A percentile compares a stretch with the other conserved stretches of the same genome.
Conservation (phyloP, 2,113 vertebrate genomes). For the Toxostoma redivivum region DNA sequence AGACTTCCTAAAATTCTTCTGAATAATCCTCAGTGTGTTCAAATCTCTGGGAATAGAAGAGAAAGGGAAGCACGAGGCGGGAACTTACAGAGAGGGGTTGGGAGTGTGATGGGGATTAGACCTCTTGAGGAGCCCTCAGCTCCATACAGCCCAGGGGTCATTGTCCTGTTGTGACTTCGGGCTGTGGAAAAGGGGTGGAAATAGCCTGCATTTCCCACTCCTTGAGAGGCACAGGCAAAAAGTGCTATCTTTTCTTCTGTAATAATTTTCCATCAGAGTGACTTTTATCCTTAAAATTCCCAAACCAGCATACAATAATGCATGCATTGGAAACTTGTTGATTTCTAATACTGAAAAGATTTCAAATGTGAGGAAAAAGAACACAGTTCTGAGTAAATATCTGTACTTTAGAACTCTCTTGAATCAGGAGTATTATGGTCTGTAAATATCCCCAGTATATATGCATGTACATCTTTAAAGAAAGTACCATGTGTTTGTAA, state of each 20-base stretch:
- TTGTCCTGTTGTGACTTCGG: not conserved
- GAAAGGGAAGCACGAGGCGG: not conserved
- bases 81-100: fast-evolving
- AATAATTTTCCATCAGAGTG: not conserved
- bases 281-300: not conserved
- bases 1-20: not conserved
- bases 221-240: not conserved
- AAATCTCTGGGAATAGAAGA: not conserved
- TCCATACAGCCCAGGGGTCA: fast-evolving
- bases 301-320: not conserved
- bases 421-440: not conserved
- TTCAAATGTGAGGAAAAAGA: not conserved
- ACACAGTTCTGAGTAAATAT: not conserved
- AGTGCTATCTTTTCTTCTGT: not conserved
- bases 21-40: not conserved
- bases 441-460: not conserved
- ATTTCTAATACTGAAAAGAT: not conserved
- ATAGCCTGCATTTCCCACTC: not conserved
- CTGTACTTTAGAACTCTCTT: not conserved
- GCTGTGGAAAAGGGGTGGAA: not conserved
- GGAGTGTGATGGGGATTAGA: not conserved
- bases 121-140: not conserved
- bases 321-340: not conserved
- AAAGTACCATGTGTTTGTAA: not conserved
- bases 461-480: not conserved